Base-by-base conservation (phyloP, 2,888 invertebrate species). In the Meghimatium bilineatum region DNA sequence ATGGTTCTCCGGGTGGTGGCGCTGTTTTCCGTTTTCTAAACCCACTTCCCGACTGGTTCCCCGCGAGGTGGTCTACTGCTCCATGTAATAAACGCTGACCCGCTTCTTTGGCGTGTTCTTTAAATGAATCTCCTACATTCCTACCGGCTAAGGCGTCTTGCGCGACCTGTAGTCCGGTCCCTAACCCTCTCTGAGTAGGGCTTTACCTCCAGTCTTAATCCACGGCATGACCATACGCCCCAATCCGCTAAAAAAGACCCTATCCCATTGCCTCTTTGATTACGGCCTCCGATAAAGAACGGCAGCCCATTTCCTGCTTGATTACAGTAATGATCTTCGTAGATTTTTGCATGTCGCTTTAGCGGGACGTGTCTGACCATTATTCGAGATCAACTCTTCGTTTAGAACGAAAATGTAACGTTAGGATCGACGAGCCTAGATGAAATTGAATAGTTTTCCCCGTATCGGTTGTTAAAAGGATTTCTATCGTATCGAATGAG, bases 151-250 rank as follows among this genome's bases (percentile, higher is more conserved):
- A 29, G 2, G 78, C 78, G 26, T 85, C 72, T 14, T 52, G 36
- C 23, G 49, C 71, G 0, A 84, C 69, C n/a, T 67, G 38, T 29
- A 76, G 17, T n/a, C 84, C 84, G 6, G 69, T 76, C 10, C 38
- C 52, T 1, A 52, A 20, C 80, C 80, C 38, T 84, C 76, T 38
- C 56, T 71, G 26, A 84, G 36, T 38, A 84, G 20, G 17, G 67
- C 71, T 56, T 84, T 75, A 29, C 80, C 84, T 29, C 75, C 67
- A 60, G 29, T 75, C 66, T 76, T 80, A 80, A 56, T 76, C 32
- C 52, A 75, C 26, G 66, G 84, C 8, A 84, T 34, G 8, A 80
- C 29, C 36, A 63, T 52, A 1, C 84, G 23, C 36, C 74, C 79
- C 0, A 84, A n/a, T 0, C 75, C 67, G 8, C 36, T 32, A 14